Conservation (phyloP, 2,113 vertebrate species). For the Chinchilla lanigera region DNA sequence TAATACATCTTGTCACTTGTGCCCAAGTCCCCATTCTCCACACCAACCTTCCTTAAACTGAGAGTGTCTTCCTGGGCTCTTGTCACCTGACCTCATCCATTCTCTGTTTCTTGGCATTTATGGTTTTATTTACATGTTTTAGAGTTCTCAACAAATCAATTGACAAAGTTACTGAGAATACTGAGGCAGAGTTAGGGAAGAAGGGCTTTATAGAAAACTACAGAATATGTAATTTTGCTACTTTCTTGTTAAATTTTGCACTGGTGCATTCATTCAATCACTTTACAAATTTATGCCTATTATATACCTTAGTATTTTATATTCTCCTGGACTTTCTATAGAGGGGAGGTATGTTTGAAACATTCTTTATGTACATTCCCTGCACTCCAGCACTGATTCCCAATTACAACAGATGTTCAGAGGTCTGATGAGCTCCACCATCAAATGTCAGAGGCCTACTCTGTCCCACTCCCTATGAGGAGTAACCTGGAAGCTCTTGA, state of each 20-base stretch:
- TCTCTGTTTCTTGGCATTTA: not conserved
- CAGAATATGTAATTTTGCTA: not conserved
- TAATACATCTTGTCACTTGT: slow-evolving; percentile 2
- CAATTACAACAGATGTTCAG: not conserved
- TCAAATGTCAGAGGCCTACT: not conserved
- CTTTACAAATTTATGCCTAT: not conserved
- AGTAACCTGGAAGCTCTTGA: not conserved
- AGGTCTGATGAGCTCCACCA: not conserved
- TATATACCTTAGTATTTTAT: not conserved
- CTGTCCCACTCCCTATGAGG: not conserved
- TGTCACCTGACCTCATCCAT: not conserved
- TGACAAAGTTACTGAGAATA: slow-evolving; percentile 25
- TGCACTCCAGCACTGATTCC: not conserved
- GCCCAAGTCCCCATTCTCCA: not conserved
- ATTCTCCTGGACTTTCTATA: not conserved
- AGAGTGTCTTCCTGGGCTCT: not conserved
- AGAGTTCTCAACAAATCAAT: not conserved
- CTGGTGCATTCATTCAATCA: not conserved
- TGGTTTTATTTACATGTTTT: not conserved
- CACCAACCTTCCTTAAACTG: not conserved
- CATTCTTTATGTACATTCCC: not conserved
- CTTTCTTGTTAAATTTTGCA: not conserved
- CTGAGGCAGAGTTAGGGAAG: not conserved
- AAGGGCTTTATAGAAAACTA: not conserved
- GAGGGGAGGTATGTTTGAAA: not conserved